A percentile compares a stretch with the other conserved stretches of the same genome.
These are phyloP conservation scores for Mactromeris polynyma DNA, from an alignment of 2,888 invertebrate species.

Conservation along the genomic window DNA sequence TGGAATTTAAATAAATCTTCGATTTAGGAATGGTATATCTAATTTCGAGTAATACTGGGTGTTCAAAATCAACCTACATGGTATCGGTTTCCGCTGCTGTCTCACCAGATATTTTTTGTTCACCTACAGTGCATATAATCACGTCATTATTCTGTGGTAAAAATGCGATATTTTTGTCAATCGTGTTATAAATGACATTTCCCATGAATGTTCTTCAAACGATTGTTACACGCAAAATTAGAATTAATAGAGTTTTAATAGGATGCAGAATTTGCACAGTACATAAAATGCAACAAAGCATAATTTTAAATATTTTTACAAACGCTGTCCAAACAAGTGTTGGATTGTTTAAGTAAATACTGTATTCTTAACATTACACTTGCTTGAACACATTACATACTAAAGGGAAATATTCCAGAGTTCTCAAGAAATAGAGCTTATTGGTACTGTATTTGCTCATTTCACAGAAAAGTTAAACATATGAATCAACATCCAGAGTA, in stretches of 20 bases:
- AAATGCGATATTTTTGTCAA: not conserved
- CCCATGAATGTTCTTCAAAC: not conserved
- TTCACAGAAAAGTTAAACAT: too few relatives aligned
- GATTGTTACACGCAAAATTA: not conserved
- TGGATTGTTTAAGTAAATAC: not conserved
- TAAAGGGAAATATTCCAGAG: not conserved
- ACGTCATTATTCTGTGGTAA: not conserved
- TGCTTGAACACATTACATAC: not conserved
- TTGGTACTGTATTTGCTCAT: too few relatives aligned
- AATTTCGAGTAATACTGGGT: slow-evolving; percentile 38
- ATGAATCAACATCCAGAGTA: not conserved
- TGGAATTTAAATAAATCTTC: slow-evolving; percentile 16
- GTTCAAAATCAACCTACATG: slow-evolving; percentile 38
- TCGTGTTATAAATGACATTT: not conserved
- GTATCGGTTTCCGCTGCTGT: slow-evolving; percentile 19
- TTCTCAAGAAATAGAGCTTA: not conserved
- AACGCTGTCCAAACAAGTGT: not conserved
- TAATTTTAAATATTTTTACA: not conserved
- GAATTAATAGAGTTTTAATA: not conserved
- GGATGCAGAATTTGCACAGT: not conserved
- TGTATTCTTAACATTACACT: not conserved
- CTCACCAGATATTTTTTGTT: slow-evolving; percentile 14
- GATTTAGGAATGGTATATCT: slow-evolving; percentile 24
- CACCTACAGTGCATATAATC: slow-evolving; percentile 36
- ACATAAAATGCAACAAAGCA: not conserved